phyloP scores from a whole-genome alignment of 2,113 vertebrate species.

The Leucosticte australis region DNA sequence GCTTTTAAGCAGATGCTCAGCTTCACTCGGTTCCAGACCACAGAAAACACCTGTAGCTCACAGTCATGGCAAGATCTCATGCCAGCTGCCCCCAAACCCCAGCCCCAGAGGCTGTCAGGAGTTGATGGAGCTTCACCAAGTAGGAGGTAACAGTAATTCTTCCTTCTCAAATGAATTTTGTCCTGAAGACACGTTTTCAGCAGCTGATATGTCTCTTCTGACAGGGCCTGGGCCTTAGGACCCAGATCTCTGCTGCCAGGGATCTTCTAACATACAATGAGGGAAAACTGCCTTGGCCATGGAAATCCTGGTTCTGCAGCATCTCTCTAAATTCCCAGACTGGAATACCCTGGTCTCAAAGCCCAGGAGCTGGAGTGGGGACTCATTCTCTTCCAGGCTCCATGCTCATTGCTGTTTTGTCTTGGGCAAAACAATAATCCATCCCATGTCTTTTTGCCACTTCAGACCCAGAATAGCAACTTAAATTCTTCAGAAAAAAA shows the following conservation, averaged over 20 bases:
- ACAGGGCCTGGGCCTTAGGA: neutral
- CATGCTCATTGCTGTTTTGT: neutral
- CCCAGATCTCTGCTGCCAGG: neutral
- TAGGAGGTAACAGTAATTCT: neutral
- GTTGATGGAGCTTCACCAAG: neutral
- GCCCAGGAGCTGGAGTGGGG: neutral
- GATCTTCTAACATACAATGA: neutral
- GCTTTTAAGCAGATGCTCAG: neutral
- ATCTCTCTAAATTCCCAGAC: neutral
- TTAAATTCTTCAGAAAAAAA: neutral
- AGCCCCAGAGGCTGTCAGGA: neutral
- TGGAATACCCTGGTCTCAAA: neutral
- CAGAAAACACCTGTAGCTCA: neutral
- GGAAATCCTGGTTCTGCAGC: neutral
- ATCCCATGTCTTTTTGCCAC: neutral
- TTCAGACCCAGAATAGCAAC: neutral
- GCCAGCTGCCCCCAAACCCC: neutral
- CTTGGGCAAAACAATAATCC: neutral
- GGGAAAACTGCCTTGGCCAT: neutral
- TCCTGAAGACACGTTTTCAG: neutral
- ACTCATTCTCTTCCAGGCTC: neutral
- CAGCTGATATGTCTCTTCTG: neutral
- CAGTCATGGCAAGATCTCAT: accelerated
- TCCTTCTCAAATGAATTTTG: neutral
- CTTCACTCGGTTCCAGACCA: neutral